Conservation (phyloP, 2,797 vertebrate genomes). For the Simalia tracyae region DNA sequence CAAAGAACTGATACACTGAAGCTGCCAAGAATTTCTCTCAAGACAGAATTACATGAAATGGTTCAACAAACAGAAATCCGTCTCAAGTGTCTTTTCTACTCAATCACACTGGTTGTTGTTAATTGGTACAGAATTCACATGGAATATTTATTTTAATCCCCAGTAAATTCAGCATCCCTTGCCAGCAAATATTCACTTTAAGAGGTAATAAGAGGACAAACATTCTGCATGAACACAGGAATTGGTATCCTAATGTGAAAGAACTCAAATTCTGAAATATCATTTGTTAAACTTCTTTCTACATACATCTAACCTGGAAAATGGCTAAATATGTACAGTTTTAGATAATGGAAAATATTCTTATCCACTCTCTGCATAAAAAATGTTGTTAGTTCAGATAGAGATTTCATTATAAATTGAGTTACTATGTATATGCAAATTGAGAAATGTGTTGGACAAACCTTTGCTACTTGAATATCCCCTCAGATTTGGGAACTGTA, state of each 20-base stretch:
- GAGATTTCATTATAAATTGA: not conserved
- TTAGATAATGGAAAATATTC: not conserved
- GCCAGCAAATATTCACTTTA: constrained; percentile 20
- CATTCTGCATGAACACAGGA: not conserved
- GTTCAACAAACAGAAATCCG: constrained; percentile 29
- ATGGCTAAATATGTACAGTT: not conserved
- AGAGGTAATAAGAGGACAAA: constrained; percentile 22
- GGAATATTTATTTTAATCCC: constrained; percentile 21
- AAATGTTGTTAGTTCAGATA: not conserved
- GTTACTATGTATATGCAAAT: not conserved
- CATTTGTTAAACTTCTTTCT: not conserved
- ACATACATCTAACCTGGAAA: not conserved
- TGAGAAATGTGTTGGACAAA: too few relatives aligned
- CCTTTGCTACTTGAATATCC: not conserved
- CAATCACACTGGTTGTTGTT: constrained; percentile 15
- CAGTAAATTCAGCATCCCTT: constrained; percentile 31
- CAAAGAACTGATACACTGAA: constrained; percentile 31
- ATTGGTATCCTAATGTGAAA: not conserved
- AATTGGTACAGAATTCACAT: not conserved
- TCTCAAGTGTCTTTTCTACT: constrained; percentile 18
- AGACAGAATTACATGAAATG: constrained; percentile 31
- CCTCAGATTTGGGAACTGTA: not conserved
- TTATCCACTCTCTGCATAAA: not conserved
- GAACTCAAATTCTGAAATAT: not conserved
- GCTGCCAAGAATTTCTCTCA: not conserved